phyloP scores from a whole-genome alignment of 2,113 vertebrate species.

The Zosterops japonicus region DNA sequence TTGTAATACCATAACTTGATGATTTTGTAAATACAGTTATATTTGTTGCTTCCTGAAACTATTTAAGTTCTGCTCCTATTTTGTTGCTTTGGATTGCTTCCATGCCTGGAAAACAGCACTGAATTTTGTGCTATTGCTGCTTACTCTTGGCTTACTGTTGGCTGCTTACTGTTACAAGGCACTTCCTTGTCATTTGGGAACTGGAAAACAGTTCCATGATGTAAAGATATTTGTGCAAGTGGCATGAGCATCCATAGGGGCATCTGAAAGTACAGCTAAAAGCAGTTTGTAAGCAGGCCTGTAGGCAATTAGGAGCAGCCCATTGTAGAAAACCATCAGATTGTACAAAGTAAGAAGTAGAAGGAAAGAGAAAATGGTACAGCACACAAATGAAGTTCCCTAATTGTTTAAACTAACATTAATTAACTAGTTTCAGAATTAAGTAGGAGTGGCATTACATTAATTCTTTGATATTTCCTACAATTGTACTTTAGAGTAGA shows the following conservation, averaged over 20 bases:
- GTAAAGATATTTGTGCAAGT: neutral
- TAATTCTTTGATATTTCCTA: slow-evolving; percentile 1
- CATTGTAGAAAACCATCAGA: neutral
- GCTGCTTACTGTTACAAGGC: neutral
- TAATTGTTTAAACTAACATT: neutral
- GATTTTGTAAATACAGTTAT: neutral
- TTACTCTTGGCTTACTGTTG: neutral
- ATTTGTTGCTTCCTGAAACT: neutral
- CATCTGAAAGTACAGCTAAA: neutral
- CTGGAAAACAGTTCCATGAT: neutral
- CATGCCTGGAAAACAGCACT: neutral
- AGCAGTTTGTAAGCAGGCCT: neutral
- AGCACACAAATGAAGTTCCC: neutral
- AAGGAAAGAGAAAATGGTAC: neutral
- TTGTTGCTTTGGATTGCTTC: neutral
- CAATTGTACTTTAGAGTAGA: neutral
- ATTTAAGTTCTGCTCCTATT: neutral
- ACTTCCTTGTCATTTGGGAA: neutral
- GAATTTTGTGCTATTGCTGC: neutral
- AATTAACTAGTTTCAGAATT: neutral
- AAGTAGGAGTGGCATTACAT: neutral
- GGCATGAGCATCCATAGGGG: neutral
- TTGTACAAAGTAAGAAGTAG: neutral
- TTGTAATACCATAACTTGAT: neutral
- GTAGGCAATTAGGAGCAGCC: neutral